Evolutionary conservation across 2,797 vertebrate species (phyloP).

Genomic region (Sebastes jordani): DNA sequence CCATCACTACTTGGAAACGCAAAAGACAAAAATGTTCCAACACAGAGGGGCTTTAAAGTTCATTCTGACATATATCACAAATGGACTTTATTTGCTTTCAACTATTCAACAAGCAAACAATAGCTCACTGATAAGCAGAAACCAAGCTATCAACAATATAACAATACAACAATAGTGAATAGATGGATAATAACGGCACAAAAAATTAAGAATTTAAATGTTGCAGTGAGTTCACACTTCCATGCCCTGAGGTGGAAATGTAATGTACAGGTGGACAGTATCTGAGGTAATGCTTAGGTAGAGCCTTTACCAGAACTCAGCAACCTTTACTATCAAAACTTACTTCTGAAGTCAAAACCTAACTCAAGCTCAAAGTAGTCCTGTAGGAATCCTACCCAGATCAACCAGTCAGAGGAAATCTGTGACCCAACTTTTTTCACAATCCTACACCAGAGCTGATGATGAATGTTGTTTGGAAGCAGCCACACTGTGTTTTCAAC

Average conservation of each 20-base stretch:
- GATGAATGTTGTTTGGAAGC: not conserved
- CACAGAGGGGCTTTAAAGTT: not conserved
- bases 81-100: not conserved
- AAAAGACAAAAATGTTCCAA: not conserved
- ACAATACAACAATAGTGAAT: not conserved
- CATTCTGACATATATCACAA: not conserved
- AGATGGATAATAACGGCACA: not conserved
- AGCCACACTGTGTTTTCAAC: not conserved
- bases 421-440: not conserved
- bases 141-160: not conserved
- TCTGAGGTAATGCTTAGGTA: not conserved
- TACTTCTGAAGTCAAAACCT: too few relatives aligned
- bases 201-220: not conserved
- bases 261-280: not conserved
- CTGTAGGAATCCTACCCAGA: not conserved
- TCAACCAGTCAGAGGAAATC: not conserved
- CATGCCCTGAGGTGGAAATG: not conserved
- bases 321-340: too few relatives aligned
- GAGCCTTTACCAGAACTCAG: accelerated
- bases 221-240: not conserved
- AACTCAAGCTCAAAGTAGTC: not conserved
- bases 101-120: not conserved
- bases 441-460: not conserved
- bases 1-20: accelerated
- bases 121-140: not conserved